Base-by-base conservation (phyloP, 2,113 vertebrate genomes). In the Urocynchramus pylzowi region DNA sequence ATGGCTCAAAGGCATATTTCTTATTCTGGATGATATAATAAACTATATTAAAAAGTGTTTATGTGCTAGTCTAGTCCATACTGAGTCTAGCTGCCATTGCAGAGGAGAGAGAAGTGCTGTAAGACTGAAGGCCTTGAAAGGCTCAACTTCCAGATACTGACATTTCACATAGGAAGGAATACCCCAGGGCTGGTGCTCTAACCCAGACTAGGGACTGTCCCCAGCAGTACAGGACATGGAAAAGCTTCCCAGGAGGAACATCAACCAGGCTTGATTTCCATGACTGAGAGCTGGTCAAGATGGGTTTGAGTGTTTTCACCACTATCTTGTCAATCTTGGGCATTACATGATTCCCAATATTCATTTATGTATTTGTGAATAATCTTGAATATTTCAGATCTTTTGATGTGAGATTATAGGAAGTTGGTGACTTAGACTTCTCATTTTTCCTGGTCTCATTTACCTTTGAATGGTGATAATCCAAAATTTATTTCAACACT, bases 191-290 rank as follows among this genome's bases (percentile, higher is more conserved):
- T 73, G 35, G 17, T 68, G 57, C 19, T 31, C 16, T 16, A n/a
- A 5, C 14, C 24, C 53, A 57, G 27, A 1, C 2, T 11, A 60
- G 53, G 0, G 4, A 56, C 7, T 8, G 16, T 14, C 17, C 1
- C 1, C 21, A 23, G 21, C 8, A 22, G 21, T 18, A 47, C 17
- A 49, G 37, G 1, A 2, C 22, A 7, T 6, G 33, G 71, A 42
- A 80, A 35, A 80, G 20, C 16, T 85, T 24, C 26, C 10, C 28
- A 14, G 28, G 18, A 84, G 31, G 14, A 7, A 19, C 12, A 8
- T 74, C 23, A 11, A 1, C 14, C 3, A 6, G 35, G 17, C 7
- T 57, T 75, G 42, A 39, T 22, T 80, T 35, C 41, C 1, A 1
- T 30, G 27, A 31, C 31, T 81, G 2, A 5, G 49, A 68, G 39